These are phyloP conservation scores for Hormaphis cornu DNA, from an alignment of 1,140 invertebrate species.

Conservation along the genomic window DNA sequence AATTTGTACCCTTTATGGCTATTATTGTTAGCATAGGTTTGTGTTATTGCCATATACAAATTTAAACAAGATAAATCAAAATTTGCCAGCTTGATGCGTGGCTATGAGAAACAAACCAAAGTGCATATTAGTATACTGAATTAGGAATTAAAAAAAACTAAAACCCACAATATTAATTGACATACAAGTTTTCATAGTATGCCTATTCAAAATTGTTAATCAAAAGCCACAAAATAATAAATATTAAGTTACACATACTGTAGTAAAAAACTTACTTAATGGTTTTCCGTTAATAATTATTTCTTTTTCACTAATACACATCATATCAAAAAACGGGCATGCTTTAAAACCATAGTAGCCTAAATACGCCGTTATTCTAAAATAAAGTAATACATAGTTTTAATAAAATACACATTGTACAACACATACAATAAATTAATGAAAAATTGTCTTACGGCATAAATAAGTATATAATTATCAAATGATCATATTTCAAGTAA, in stretches of 20 bases:
- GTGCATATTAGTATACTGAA: too few relatives aligned
- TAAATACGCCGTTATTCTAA: slow-evolving; percentile 13
- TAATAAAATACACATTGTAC: neutral
- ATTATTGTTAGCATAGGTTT: too few relatives aligned
- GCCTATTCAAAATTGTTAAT: neutral
- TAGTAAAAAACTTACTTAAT: neutral
- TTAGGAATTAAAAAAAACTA: too few relatives aligned
- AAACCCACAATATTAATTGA: too few relatives aligned
- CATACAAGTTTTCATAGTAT: too few relatives aligned
- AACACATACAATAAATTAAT: neutral
- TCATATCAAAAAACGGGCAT: slow-evolving; percentile 23
- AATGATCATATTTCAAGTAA: slow-evolving; percentile 17
- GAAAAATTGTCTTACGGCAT: slow-evolving; percentile 17
- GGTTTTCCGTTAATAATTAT: slow-evolving; percentile 22
- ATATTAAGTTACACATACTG: neutral
- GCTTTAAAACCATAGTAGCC: slow-evolving; percentile 23
- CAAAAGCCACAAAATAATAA: neutral
- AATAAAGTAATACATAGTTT: neutral
- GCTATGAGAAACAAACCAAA: too few relatives aligned
- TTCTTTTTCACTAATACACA: slow-evolving; percentile 28
- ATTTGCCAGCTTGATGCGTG: too few relatives aligned
- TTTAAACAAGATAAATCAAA: too few relatives aligned
- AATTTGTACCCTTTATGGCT: too few relatives aligned
- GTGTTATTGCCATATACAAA: too few relatives aligned
- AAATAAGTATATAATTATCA: slow-evolving; percentile 13